Percentiles rank a stretch among this genome's conserved stretches.
phyloP scores from a whole-genome alignment of 2,888 invertebrate genomes.

The Ischnus inquisitorius region DNA sequence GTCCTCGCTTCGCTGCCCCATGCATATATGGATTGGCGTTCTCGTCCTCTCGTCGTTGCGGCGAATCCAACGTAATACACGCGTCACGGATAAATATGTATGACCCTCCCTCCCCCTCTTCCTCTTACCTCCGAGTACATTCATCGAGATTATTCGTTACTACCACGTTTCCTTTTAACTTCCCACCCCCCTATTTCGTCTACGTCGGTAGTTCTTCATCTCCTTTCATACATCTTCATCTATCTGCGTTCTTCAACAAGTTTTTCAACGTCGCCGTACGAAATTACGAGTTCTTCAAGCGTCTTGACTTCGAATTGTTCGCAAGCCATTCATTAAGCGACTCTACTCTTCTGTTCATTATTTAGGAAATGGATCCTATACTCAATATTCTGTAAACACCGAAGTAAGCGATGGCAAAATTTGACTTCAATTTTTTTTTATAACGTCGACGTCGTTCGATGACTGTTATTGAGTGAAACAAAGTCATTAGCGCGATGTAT shows the following conservation, averaged over 20 bases:
- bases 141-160: slow-evolving; percentile 78
- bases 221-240: slow-evolving; percentile 14
- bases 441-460: no score
- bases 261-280: no score
- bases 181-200: background rate
- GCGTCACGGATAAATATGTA: slow-evolving; percentile 78
- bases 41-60: slow-evolving; percentile 40
- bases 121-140: slow-evolving; percentile 55
- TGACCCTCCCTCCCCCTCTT: slow-evolving; percentile 59
- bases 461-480: no score
- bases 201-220: slow-evolving; percentile 15
- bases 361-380: no score
- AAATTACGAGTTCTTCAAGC: no score
- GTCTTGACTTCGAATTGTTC: no score
- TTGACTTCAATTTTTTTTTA: no score
- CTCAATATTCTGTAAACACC: no score
- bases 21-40: slow-evolving; percentile 78
- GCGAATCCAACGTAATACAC: slow-evolving; percentile 77
- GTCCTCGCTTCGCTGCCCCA: slow-evolving; percentile 72
- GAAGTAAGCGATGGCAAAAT: no score
- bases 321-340: no score
- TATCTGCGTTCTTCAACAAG: slow-evolving; percentile 4
- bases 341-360: no score
- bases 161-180: slow-evolving; percentile 70
- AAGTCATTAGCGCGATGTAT: no score